A percentile compares a stretch with the other conserved stretches of the same genome.
Conservation (phyloP, 2,113 vertebrate species). For the Antennarius striatus region DNA sequence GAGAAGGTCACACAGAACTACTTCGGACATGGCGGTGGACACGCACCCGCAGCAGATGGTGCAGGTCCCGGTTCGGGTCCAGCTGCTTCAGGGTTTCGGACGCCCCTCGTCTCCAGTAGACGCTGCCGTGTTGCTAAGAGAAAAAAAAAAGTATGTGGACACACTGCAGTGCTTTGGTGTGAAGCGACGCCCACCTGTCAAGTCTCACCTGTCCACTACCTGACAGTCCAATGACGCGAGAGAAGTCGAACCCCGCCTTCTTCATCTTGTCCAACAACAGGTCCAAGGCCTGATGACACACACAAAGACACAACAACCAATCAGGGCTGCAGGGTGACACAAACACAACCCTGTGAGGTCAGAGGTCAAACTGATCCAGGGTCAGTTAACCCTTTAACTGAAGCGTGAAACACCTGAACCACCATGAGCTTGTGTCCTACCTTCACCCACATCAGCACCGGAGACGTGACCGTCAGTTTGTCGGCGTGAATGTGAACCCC, state of each 20-base stretch:
- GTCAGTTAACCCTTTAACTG: not conserved
- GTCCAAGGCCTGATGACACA: slow-evolving; percentile 86
- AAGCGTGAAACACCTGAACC: not conserved
- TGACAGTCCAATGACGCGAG: slow-evolving; percentile 86
- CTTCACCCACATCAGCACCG: slow-evolving; percentile 96
- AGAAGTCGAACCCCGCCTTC: slow-evolving; percentile 85
- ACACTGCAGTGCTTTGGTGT: no score
- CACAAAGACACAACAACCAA: slow-evolving; percentile 1
- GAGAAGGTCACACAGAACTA: not conserved
- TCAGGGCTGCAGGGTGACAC: not conserved
- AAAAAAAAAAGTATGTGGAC: no score
- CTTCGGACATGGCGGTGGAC: no score
- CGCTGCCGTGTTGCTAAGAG: slow-evolving; percentile 97
- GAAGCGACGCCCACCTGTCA: no score
- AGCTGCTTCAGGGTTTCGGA: slow-evolving; percentile 72
- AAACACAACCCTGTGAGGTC: not conserved
- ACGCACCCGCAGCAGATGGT: slow-evolving; percentile 84
- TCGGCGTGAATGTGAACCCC: slow-evolving; percentile 87
- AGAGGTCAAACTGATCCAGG: not conserved
- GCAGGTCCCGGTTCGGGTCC: slow-evolving; percentile 72
- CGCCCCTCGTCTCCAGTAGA: slow-evolving; percentile 90
- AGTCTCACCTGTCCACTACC: slow-evolving; percentile 90
- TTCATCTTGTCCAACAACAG: slow-evolving; percentile 90
- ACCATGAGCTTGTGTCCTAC: slow-evolving; percentile 64
- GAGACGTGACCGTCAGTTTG: slow-evolving; percentile 89